Conservation (phyloP, 2,113 vertebrate species). For the Malurus elegans region DNA sequence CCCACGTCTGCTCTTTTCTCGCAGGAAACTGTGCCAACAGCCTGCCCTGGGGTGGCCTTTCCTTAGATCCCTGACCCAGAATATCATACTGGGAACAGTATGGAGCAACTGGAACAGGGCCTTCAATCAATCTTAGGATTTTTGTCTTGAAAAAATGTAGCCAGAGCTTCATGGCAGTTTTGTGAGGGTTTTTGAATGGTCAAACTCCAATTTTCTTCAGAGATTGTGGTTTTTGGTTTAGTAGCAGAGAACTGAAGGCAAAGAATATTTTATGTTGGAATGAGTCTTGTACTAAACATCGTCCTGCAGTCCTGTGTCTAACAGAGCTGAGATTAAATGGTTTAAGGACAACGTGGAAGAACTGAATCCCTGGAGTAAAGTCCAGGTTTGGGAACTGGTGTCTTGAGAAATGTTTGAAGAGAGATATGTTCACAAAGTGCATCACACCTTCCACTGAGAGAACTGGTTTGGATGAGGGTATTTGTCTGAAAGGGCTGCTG, state of each 20-base stretch:
- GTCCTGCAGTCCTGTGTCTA: neutral
- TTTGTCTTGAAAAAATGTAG: neutral
- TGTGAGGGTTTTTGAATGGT: neutral
- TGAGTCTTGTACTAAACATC: neutral
- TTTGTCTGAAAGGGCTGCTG: neutral
- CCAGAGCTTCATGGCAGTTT: neutral
- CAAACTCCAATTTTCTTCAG: neutral
- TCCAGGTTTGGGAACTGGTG: neutral
- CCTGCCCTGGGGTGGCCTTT: neutral
- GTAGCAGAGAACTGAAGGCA: neutral
- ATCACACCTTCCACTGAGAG: neutral
- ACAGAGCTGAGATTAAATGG: neutral
- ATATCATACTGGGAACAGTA: fast-evolving
- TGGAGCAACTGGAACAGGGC: neutral
- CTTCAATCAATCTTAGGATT: neutral
- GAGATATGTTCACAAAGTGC: neutral
- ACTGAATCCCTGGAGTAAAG: neutral
- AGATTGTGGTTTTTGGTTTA: neutral
- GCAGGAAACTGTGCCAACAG: neutral
- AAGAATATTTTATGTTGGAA: neutral
- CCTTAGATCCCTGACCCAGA: neutral
- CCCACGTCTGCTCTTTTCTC: neutral
- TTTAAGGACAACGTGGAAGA: neutral
- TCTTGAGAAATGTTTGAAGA: neutral
- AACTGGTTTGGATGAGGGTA: neutral